These are phyloP conservation scores for Pantherophis guttatus DNA, from an alignment of 2,113 vertebrate genomes.

Conservation along the genomic window DNA sequence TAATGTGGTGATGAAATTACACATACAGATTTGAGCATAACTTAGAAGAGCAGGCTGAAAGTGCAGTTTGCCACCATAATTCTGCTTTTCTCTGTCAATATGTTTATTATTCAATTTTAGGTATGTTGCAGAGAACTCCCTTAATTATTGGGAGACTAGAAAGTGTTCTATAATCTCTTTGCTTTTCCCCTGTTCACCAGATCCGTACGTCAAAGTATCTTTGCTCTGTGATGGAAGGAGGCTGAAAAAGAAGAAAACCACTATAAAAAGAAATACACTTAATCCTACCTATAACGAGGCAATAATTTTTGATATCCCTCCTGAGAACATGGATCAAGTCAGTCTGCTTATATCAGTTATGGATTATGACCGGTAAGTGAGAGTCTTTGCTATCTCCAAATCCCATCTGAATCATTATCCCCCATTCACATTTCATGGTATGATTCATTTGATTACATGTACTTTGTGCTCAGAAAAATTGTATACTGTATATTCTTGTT, in stretches of 20 bases:
- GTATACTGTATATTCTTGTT: background rate
- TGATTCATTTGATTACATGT: background rate
- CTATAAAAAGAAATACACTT: slow-evolving; percentile 97
- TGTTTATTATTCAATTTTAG: background rate
- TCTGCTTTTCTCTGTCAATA: background rate
- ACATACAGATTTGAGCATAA: background rate
- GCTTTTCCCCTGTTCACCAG: slow-evolving; percentile 51
- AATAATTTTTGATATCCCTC: slow-evolving; percentile 98
- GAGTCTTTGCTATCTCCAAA: slow-evolving; percentile 11
- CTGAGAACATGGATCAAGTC: slow-evolving; percentile 98
- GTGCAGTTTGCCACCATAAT: background rate
- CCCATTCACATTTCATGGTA: background rate
- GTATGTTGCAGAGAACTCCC: no score
- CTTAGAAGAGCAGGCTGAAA: background rate
- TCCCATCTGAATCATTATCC: background rate
- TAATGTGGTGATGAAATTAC: background rate
- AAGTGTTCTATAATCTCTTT: background rate
- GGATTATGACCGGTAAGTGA: slow-evolving; percentile 92
- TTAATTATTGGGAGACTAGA: background rate
- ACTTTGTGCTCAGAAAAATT: background rate
- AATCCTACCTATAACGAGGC: slow-evolving; percentile 98
- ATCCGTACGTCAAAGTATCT: slow-evolving; percentile 97
- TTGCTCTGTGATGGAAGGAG: slow-evolving; percentile 93
- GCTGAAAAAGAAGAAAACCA: slow-evolving; percentile 98
- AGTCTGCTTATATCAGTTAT: slow-evolving; percentile 96